Percentiles rank a stretch among this genome's conserved stretches.
These are phyloP conservation scores for Serrognathus titanus DNA, from an alignment of 2,888 invertebrate genomes.

Conservation along the genomic window DNA sequence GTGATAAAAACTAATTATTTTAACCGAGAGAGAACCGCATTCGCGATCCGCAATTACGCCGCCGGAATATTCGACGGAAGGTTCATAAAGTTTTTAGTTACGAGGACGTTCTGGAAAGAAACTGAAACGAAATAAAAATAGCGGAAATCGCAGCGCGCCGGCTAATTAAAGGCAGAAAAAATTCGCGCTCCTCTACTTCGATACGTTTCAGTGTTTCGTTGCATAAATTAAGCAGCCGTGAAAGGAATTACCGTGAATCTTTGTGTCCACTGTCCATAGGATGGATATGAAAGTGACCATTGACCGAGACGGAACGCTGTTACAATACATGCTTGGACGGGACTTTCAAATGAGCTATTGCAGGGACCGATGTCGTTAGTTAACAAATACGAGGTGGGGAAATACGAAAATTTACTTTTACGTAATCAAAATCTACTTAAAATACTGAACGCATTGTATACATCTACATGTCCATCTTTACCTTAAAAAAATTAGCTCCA, in stretches of 20 bases:
- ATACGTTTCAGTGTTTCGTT: constrained; percentile 23
- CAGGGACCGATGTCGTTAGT: constrained; percentile 16
- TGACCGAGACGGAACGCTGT: constrained; percentile 44
- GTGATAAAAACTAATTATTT: too few relatives aligned
- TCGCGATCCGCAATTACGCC: too few relatives aligned
- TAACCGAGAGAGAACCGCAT: too few relatives aligned
- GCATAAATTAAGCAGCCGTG: constrained; percentile 18
- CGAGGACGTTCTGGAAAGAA: too few relatives aligned
- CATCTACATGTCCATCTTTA: too few relatives aligned
- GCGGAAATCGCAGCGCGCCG: constrained; percentile 23
- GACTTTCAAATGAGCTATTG: constrained; percentile 38
- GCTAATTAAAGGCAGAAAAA: constrained; percentile 26
- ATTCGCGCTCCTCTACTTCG: constrained; percentile 25
- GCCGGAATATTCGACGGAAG: too few relatives aligned
- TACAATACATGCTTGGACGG: constrained; percentile 45
- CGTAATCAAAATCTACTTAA: not conserved
- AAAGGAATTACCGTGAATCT: constrained; percentile 27
- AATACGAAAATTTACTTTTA: not conserved
- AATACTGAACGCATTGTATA: too few relatives aligned
- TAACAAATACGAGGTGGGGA: not conserved
- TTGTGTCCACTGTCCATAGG: constrained; percentile 34
- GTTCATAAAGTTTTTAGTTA: too few relatives aligned
- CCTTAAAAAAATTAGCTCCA: too few relatives aligned
- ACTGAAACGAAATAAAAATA: constrained; percentile 11
- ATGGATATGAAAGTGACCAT: constrained; percentile 43